Evolutionary conservation across 2,888 invertebrate species (phyloP).

Genomic region (Marronus borbonicus): DNA sequence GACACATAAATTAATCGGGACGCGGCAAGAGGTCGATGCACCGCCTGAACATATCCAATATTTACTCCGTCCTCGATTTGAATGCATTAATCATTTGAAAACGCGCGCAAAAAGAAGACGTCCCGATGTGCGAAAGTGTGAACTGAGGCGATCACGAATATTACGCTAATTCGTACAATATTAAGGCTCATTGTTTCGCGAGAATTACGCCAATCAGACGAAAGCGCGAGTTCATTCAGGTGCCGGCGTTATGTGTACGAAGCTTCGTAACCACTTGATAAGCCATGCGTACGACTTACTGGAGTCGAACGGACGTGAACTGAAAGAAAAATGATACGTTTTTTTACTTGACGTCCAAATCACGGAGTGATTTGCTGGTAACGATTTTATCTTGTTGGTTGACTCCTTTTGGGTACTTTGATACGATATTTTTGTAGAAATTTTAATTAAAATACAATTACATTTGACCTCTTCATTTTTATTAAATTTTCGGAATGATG

Average conservation of each 20-base stretch:
- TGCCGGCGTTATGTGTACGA: not conserved
- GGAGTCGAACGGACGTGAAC: not conserved
- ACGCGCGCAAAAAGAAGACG: not conserved
- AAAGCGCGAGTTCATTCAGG: slow-evolving; percentile 8
- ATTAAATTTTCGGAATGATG: too few species aligned
- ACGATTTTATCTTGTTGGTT: too few species aligned
- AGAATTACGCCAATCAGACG: not conserved
- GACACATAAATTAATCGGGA: slow-evolving; percentile 31
- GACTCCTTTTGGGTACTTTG: too few species aligned
- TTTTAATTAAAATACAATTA: too few species aligned
- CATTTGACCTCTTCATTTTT: too few species aligned
- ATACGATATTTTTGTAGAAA: too few species aligned
- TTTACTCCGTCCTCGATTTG: slow-evolving; percentile 8
- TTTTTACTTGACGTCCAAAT: slow-evolving; percentile 14
- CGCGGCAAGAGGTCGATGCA: slow-evolving; percentile 1
- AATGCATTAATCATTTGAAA: slow-evolving; percentile 20
- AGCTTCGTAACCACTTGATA: too few species aligned
- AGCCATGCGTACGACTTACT: slow-evolving; percentile 11
- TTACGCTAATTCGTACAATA: slow-evolving; percentile 1
- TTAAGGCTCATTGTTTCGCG: slow-evolving; percentile 8
- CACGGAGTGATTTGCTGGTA: slow-evolving; percentile 6
- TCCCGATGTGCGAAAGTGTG: slow-evolving; percentile 1
- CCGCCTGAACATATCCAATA: slow-evolving; percentile 19
- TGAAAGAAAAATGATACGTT: slow-evolving; percentile 17
- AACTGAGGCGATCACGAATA: slow-evolving; percentile 14